Base-by-base conservation (phyloP, 1,140 invertebrate genomes). In the Zaprionus africanus region DNA sequence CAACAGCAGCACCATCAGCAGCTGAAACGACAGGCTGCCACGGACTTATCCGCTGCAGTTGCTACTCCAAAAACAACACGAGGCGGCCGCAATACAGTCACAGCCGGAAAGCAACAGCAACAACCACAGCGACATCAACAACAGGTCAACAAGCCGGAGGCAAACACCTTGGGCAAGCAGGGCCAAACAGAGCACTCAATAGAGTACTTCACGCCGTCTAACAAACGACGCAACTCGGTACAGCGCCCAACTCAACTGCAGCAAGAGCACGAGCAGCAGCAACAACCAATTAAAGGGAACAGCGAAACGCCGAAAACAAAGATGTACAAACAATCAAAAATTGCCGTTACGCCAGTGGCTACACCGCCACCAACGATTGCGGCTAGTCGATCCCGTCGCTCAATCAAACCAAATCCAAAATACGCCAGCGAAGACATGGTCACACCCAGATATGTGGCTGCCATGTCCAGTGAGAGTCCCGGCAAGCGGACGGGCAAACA, bases 351-450 rank as follows among this genome's bases (percentile, higher is more conserved):
- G 11, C 7, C 79, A 17, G 19, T 60, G 24, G 24, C 56, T 12
- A 59, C 76, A 15, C 78, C 87, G 34, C 87, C 91, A 11, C 81
- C 91, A 4, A 92, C 91, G 12, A 92, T 92, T 63, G 91, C 91
- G 7, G 81, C 91, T 1, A 91, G 83, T 19, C 77, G 91, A 1
- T 92, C 91, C 1, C 62, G 91, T 36, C 83, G 92, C 22, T 92
- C 92, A 6, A 92, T 92, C n/a, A 93, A 93, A 43, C 92, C 92
- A 36, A 93, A 93, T 83, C 92, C 91, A 0, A 92, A 91, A 65
- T 93, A 93, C 62, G 77, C 81, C 12, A 91, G 91, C 69, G 92
- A 92, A 6, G 90, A 92, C 59, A 57, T 92, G 38, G 84, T 92
- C 0, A 92, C 91, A 58, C 82, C 90, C 22, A 91, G 90, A 71